These are phyloP conservation scores for Mastomys natalensis DNA, from an alignment of 2,113 vertebrate species.

Conservation along the genomic window DNA sequence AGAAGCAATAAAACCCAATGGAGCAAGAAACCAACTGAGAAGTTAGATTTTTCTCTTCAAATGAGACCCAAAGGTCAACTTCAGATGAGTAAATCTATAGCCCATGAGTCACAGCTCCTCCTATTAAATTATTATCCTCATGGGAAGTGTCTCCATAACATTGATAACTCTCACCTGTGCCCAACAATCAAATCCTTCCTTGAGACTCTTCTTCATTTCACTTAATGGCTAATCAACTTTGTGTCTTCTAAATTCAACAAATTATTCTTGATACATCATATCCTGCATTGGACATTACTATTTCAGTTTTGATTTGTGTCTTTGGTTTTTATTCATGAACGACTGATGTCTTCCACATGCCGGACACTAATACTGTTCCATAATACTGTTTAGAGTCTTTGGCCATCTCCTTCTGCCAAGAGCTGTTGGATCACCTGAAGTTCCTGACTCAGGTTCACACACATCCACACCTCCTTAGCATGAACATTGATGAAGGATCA, in stretches of 20 bases:
- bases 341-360: neutral
- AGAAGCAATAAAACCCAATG: neutral
- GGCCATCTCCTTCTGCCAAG: neutral
- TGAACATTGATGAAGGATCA: neutral
- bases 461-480: too few species aligned
- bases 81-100: neutral
- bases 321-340: neutral
- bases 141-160: neutral
- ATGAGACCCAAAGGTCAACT: neutral
- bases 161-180: neutral
- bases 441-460: neutral
- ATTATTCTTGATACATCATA: neutral
- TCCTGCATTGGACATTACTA: neutral
- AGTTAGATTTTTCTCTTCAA: neutral
- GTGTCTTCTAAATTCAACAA: neutral
- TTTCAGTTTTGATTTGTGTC: neutral
- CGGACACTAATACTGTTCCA: neutral
- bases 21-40: neutral
- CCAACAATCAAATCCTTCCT: neutral
- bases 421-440: neutral
- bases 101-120: neutral
- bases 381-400: neutral
- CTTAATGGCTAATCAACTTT: neutral
- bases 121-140: neutral
- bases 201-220: neutral